Evolutionary conservation across 2,888 invertebrate species (phyloP).

Genomic region (Parnassius mnemosyne): DNA sequence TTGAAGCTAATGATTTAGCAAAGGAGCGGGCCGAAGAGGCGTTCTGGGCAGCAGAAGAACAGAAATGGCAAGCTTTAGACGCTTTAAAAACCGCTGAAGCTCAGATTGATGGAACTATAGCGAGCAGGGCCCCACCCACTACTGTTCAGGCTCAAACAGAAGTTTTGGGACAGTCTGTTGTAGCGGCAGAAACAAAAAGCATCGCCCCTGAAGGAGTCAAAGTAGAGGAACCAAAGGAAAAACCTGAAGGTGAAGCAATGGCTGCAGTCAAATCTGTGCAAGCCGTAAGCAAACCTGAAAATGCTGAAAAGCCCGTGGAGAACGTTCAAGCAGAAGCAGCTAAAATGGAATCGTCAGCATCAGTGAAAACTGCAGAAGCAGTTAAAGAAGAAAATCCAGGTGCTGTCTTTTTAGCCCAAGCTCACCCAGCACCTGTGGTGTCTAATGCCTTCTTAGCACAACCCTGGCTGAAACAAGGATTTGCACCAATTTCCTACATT

Average conservation of each 20-base stretch:
- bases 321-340: conserved; percentile 35
- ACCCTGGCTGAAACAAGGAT: conserved; percentile 17
- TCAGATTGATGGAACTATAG: conserved; percentile 53
- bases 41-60: conserved; percentile 60
- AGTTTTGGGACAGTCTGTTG: conserved; percentile 29
- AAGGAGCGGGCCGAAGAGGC: conserved; percentile 45
- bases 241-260: conserved; percentile 34
- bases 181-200: conserved; percentile 19
- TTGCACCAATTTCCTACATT: conserved; percentile 18
- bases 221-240: conserved; percentile 26
- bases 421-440: conserved; percentile 6
- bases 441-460: conserved; percentile 11
- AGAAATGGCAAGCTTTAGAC: conserved; percentile 67
- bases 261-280: conserved; percentile 40
- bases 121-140: conserved; percentile 41
- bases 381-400: conserved; percentile 5
- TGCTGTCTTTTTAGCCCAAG: conserved; percentile 9
- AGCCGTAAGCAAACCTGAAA: conserved; percentile 10
- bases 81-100: conserved; percentile 61
- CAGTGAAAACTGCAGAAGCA: conserved; percentile 11
- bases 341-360: conserved; percentile 31
- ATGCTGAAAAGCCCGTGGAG: conserved; percentile 31
- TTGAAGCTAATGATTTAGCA: conserved; percentile 41
- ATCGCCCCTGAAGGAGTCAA: conserved; percentile 25
- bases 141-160: conserved; percentile 19